phyloP scores from a whole-genome alignment of 2,113 vertebrate genomes.

The Catharus minimus region DNA sequence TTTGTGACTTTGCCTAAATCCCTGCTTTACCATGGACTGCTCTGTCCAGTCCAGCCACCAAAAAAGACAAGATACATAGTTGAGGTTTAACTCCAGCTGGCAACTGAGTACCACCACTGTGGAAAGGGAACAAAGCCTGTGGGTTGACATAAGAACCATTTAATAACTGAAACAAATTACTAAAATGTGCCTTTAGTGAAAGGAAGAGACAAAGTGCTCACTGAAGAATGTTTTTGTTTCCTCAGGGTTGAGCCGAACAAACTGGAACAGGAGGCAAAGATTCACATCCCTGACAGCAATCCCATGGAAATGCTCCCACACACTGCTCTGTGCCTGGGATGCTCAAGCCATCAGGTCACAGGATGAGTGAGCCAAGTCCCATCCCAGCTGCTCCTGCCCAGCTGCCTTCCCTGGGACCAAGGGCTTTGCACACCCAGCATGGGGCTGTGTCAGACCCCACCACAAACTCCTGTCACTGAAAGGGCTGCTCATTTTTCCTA shows the following conservation, averaged over 20 bases:
- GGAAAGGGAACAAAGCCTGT: background rate
- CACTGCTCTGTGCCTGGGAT: background rate
- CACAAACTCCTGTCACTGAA: background rate
- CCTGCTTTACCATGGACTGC: background rate
- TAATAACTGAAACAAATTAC: background rate
- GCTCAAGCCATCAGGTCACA: background rate
- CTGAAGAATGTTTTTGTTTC: background rate
- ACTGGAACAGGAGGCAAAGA: background rate
- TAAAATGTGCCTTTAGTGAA: background rate
- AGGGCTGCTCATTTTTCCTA: background rate
- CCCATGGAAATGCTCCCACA: background rate
- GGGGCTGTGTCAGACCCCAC: background rate
- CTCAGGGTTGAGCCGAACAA: background rate
- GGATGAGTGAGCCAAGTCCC: rapidly evolving
- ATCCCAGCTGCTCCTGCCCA: background rate
- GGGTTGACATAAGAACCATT: background rate
- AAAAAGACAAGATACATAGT: background rate
- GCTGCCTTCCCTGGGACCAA: background rate
- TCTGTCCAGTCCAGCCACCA: background rate
- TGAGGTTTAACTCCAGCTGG: background rate
- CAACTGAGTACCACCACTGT: background rate
- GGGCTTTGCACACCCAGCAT: background rate
- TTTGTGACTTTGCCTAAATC: background rate
- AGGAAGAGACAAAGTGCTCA: rapidly evolving
- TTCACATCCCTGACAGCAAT: background rate